Base-by-base conservation (phyloP, 2,797 vertebrate genomes). In the Onychomys torridus region DNA sequence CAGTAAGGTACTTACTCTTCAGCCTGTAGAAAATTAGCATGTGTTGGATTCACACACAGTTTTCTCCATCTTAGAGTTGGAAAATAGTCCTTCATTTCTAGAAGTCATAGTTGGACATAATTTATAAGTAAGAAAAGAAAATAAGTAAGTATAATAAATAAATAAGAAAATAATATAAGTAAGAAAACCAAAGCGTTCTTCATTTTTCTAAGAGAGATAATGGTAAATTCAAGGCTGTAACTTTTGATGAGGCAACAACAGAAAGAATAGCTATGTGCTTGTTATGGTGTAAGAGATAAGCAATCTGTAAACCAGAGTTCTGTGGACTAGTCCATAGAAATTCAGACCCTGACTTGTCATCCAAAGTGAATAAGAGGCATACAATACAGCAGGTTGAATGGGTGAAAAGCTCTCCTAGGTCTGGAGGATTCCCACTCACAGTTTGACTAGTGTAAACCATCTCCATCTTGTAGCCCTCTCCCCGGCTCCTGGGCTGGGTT, bases 11-110 rank as follows among this genome's bases (percentile, higher is more conserved):
- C 5, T 40, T 14, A 6, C 5, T 57, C 49, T 14, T 25, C 40
- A 81, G 19, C 4, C 34, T 25, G n/a, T 37, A 87, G 46, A 90
- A 81, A 90, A 95, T 76, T 19, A 69, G 94, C 6, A n/a, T 43
- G 57, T 52, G 59, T 78, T 55, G 1, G 2, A 61, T 81, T 5
- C 12, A 57, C 3, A 49, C 55, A 65, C 76, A 21, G 0, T 89
- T 90, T 73, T 82, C 29, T 82, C 23, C 10, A 29, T 89, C 25
- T 59, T 57, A 40, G 21, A 88, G 32, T 76, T 89, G 67, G 23
- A 63, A 90, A 59, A 87, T 84, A 32, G n/a, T 5, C 16, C 59
- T 1, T 91, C 79, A 40, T 94, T 84, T 77, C 40, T 78, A 88
- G 8, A 25, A 40, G 1, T 14, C 10, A 10, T 12, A 3, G 34